These are phyloP conservation scores for Zaprionus kolodkinae DNA, from an alignment of 1,140 invertebrate genomes.

Conservation along the genomic window DNA sequence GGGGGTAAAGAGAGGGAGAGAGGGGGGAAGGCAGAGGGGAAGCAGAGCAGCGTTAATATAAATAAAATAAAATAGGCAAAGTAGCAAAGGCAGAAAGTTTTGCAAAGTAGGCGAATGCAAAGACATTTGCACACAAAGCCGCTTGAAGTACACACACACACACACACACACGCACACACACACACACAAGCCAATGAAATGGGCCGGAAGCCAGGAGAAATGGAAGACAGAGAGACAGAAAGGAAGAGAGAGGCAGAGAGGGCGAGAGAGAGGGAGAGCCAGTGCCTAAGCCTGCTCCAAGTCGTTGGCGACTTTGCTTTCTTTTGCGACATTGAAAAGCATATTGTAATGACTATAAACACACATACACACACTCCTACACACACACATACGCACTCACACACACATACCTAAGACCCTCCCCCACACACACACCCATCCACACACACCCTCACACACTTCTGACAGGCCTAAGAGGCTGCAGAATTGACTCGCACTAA, in stretches of 20 bases:
- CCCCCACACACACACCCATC: neutral
- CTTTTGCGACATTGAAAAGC: conserved; percentile 61
- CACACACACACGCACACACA: conserved; percentile 1
- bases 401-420: conserved; percentile 2
- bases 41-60: conserved; percentile 23
- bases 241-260: neutral
- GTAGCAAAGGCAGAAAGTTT: conserved; percentile 33
- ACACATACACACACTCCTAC: conserved; percentile 22
- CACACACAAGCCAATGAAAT: conserved; percentile 27
- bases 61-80: conserved; percentile 52
- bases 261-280: too few relatives aligned
- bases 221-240: neutral
- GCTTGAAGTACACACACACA: conserved; percentile 1
- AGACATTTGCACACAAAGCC: conserved; percentile 31
- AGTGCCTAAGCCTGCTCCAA: neutral
- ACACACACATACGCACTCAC: neutral
- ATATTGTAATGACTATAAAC: conserved; percentile 68
- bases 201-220: conserved; percentile 18
- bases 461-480: neutral
- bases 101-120: conserved; percentile 31
- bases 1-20: neutral
- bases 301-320: conserved; percentile 8
- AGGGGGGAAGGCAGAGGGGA: too few relatives aligned
- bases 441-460: neutral
- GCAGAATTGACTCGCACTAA: neutral